Base-by-base conservation (phyloP, 2,113 vertebrate genomes). In the Sinocyclocheilus maitianheensis region DNA sequence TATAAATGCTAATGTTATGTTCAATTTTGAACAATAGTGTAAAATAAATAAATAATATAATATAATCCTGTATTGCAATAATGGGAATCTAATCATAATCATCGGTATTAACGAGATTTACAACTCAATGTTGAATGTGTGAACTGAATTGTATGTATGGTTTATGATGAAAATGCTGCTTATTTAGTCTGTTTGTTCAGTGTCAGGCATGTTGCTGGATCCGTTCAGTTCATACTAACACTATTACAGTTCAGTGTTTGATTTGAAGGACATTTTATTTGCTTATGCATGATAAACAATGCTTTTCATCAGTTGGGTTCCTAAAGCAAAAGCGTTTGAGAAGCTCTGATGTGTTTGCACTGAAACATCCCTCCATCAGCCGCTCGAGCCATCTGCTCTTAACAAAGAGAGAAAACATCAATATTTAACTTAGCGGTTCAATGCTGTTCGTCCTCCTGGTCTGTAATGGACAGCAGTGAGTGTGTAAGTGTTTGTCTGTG, bases 391-490 rank as follows among this genome's bases (percentile, higher is more conserved):
- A 14, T 24, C 55, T 46, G 77, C 78, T 18, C 78, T 46, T 81
- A 16, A 43, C 55, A 63, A 81, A 46, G 22, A 80, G 55, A 43
- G 58, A 63, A 18, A 65, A 81, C 24, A 65, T 81, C 78, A 65
- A 81, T 81, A 81, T 65, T 24, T 79, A 62, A 79, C 55, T 72
- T 11, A 14, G 55, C 5, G 6, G 69, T 10, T 71, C 69, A 71
- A 20, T 22, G 30, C 2, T 13, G 60, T 30, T n/a, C 4, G 30
- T 65, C 24, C 48, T 87, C 40, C 20, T 22, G 40, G 53, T 43
- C 40, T 76, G 40, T 48, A 85, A 63, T 81, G 80, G 48, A 76
- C n/a, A 16, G 12, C 30, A 26, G 37, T 0, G 12, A 24, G 77
- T 37, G 58, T 43, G 34, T 60, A 26, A n/a, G 30, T 11, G 11